Evolutionary conservation across 2,888 invertebrate genomes (phyloP), one percentile per base, ranked within the genome.

Genomic region (Thereva nobilitata): DNA sequence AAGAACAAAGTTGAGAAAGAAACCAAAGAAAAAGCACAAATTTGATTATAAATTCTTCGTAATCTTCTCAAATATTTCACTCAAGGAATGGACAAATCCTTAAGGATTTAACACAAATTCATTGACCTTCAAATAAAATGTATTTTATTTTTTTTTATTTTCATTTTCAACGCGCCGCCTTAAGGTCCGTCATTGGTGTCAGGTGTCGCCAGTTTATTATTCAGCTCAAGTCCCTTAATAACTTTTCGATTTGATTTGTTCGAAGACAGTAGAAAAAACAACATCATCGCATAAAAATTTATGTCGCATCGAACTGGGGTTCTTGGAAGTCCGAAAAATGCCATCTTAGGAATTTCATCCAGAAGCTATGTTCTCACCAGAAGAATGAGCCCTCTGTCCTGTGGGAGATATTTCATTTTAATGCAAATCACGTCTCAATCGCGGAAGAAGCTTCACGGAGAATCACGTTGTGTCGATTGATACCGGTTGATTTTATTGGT

Each of bases 231-330:
- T n/a, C 10, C 34, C 8, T 53, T 53, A 53, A 53, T 53, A 53
- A 38, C 53, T 53, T 38, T 38, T 53, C 53, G 37, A 53, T 53
- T 53, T 53, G 53, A 53, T 53, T 53, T 53, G 53, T 53, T 53
- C 38, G 53, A 37, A 53, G 38, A 38, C 38, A 53, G 37, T 10
- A 37, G 53, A 53, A 53, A 53, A 53, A 53, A 53, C 53, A 38
- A 9, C 53, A 38, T 12, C 53, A 1, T 23, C 23, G 23, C 23
- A 23, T 23, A 23, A 23, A 23, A 23, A 23, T 23, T 23, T 23
- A 23, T 23, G 23, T 23, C 23, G 23, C 23, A 23, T 23, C 23
- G 23, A 23, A 23, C 23, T 5, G 2, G 35, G 10, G 38, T 53
- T 53, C 53, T 37, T 35, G 34, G 53, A 53, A 37, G 53, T 53